Evolutionary conservation across 2,888 invertebrate genomes (phyloP), one percentile per base, ranked within the genome.

Genomic region (Escarpia spicata): DNA sequence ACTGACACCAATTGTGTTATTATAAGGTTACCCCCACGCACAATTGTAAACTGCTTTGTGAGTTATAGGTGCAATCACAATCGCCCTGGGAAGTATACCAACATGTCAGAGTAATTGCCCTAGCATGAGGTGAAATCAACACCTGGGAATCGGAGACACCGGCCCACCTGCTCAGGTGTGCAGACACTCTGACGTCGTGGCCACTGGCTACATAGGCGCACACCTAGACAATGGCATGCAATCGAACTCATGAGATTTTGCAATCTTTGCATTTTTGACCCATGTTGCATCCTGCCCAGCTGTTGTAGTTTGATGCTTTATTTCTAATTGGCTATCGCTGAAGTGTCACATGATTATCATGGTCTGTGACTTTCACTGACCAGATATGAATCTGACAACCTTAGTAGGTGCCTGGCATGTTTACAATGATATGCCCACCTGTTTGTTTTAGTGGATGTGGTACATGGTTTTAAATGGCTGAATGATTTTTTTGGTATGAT

Each of bases 1-100:
- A 6, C 19, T 75, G 75, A 75, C 75, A 75, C 75, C 75, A 75
- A 75, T 75, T 75, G 19, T 75, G 75, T 75, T 75, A 75, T 75
- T 75, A 75, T 75, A 75, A 75, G 19, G 75, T n/a, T 75, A 75
- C 75, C 26, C 6, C 2, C 52, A 52, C 52, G 52, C 52, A 75
- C n/a, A 75, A 75, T 75, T 75, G 75, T 75, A 26, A n/a, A 75
- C 75, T 75, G 75, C 75, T 75, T 75, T 75, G 75, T 75, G 75
- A 26, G 75, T 15, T 75, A 75, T 26, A 26, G 75, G 26, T 6
- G 75, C 75, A 75, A 75, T 75, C 26, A 26, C 75, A 75, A 75
- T 75, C n/a, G 75, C 26, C 75, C 15, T 75, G 75, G 19, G 75
- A 75, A 75, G 75, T 75, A 75, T 75, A 75, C 19, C 75, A 75